phyloP scores from a whole-genome alignment of 2,113 vertebrate species.

The Lampris incognitus region DNA sequence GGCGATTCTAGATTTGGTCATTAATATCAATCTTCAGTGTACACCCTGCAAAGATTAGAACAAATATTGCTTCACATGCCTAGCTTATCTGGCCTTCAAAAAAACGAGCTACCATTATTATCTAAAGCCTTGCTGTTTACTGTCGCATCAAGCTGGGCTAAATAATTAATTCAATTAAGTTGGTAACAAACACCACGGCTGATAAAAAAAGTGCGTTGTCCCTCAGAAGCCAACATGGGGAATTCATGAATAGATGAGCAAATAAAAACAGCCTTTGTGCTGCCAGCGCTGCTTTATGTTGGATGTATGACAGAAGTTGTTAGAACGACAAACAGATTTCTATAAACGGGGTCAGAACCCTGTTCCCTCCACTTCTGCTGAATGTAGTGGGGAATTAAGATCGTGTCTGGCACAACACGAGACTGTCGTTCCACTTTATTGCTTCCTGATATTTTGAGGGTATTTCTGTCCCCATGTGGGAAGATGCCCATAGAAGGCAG shows the following conservation, averaged over 20 bases:
- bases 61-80: too few species aligned
- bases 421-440: constrained; percentile 46
- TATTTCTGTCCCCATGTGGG: constrained; percentile 20
- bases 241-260: too few species aligned
- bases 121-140: too few species aligned
- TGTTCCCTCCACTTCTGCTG: constrained; percentile 9
- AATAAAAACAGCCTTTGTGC: not conserved
- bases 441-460: constrained; percentile 46
- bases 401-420: constrained; percentile 14
- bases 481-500: not conserved
- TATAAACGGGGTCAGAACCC: constrained; percentile 18
- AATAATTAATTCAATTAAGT: not conserved
- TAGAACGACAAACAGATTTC: not conserved
- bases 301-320: not conserved
- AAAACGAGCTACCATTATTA: too few species aligned
- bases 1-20: not conserved
- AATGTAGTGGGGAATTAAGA: constrained; percentile 3
- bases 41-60: too few species aligned
- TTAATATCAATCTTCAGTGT: too few species aligned
- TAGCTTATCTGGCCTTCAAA: not conserved
- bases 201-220: not conserved
- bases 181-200: constrained; percentile 1
- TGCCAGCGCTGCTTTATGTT: not conserved
- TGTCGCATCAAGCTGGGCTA: too few species aligned
- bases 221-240: too few species aligned